Evolutionary conservation across 37 sponge, comb jelly and placozoan species (phyloP).

Genomic region (Haliclona indistincta): DNA sequence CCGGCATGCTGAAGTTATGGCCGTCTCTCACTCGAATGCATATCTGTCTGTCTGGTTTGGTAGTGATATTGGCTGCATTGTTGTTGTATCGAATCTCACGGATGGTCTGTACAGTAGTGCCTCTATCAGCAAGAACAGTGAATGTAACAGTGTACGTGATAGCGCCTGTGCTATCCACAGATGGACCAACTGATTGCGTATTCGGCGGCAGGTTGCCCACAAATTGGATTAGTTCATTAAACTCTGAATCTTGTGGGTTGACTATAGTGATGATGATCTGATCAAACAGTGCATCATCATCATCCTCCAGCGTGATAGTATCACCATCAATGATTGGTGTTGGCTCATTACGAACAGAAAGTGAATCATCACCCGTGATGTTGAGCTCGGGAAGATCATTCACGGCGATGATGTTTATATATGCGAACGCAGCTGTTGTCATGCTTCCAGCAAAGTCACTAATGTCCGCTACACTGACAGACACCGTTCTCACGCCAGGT

Average conservation of each 20-base stretch:
- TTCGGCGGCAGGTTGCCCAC: slow-evolving; percentile 28
- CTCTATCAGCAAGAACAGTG: slow-evolving; percentile 10
- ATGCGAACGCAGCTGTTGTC: not conserved
- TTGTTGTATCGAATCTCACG: slow-evolving; percentile 59
- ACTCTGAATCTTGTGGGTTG: slow-evolving; percentile 49
- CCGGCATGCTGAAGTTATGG: slow-evolving; percentile 19
- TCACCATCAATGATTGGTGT: slow-evolving; percentile 41
- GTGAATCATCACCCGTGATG: slow-evolving; percentile 21
- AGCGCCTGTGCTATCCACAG: not conserved
- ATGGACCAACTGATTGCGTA: slow-evolving; percentile 47
- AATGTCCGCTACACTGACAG: slow-evolving; percentile 20
- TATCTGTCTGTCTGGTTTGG: slow-evolving; percentile 30
- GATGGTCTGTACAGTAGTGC: slow-evolving; percentile 37
- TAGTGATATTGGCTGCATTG: slow-evolving; percentile 37
- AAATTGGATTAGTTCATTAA: slow-evolving; percentile 60
- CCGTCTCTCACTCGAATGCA: slow-evolving; percentile 57
- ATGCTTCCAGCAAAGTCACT: not conserved
- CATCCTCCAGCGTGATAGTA: slow-evolving; percentile 45
- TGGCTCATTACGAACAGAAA: slow-evolving; percentile 45
- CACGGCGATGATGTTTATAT: slow-evolving; percentile 28
- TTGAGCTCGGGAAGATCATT: slow-evolving; percentile 66
- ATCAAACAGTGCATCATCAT: slow-evolving; percentile 51
- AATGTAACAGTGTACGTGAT: slow-evolving; percentile 52
- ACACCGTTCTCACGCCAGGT: slow-evolving; percentile 28
- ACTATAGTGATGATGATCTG: slow-evolving; percentile 44